phyloP scores from a whole-genome alignment of 2,888 invertebrate species.

The Acronicta aceris region DNA sequence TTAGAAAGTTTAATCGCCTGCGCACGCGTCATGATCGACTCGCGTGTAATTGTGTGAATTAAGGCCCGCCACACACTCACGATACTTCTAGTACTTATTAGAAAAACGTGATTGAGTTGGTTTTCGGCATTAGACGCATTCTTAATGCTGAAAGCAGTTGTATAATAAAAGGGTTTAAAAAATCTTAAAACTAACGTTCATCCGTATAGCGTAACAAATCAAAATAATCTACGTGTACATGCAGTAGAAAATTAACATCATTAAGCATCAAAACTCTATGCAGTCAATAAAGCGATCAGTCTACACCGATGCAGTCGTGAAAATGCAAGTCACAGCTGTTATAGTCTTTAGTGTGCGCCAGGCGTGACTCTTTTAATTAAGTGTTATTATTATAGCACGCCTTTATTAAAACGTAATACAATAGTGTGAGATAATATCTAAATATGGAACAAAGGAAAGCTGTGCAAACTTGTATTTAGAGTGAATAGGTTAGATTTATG shows the following conservation, averaged over 20 bases:
- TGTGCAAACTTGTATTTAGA: slow-evolving; percentile 10
- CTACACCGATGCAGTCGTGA: neutral
- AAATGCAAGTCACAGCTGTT: slow-evolving; percentile 1
- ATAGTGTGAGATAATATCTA: slow-evolving; percentile 44
- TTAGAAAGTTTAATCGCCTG: slow-evolving; percentile 54
- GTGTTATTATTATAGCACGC: slow-evolving; percentile 30
- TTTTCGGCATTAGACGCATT: neutral
- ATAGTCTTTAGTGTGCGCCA: neutral
- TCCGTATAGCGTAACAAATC: too few species aligned
- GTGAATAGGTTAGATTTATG: slow-evolving; percentile 9
- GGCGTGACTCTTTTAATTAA: slow-evolving; percentile 48
- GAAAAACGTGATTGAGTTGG: neutral
- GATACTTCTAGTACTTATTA: neutral
- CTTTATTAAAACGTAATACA: slow-evolving; percentile 47
- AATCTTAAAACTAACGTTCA: too few species aligned
- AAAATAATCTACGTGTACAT: too few species aligned
- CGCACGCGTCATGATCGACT: slow-evolving; percentile 46
- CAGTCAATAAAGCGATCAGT: too few species aligned
- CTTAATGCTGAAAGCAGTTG: neutral
- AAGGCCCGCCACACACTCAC: slow-evolving; percentile 11
- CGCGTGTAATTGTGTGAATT: slow-evolving; percentile 44
- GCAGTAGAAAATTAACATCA: too few species aligned
- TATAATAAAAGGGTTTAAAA: too few species aligned
- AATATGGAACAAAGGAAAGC: slow-evolving; percentile 36
- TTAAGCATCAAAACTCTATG: too few species aligned